These are phyloP conservation scores for Aegotheles bennettii DNA, from an alignment of 2,113 vertebrate genomes.

Conservation along the genomic window DNA sequence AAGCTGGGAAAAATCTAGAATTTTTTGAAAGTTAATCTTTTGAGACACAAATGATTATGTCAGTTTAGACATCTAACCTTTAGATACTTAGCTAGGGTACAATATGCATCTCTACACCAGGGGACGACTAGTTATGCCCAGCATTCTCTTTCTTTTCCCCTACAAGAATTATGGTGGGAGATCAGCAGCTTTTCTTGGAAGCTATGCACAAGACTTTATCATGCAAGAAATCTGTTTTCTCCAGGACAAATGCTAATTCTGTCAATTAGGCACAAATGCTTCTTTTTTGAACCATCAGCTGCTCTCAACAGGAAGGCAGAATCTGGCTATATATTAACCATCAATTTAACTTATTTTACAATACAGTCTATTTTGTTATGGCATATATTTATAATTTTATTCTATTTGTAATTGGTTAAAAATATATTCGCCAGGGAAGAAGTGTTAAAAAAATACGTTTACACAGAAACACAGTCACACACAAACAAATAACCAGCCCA, in stretches of 20 bases:
- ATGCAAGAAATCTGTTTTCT: not conserved
- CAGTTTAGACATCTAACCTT: not conserved
- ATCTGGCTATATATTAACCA: not conserved
- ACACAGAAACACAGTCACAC: not conserved
- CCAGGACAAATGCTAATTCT: not conserved
- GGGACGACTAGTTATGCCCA: not conserved
- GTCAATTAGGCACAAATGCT: not conserved
- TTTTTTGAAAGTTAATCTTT: not conserved
- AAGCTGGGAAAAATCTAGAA: not conserved
- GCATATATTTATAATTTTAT: not conserved
- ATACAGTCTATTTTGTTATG: not conserved
- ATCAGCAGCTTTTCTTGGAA: not conserved
- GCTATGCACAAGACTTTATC: not conserved
- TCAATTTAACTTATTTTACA: not conserved
- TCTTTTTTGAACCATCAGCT: not conserved
- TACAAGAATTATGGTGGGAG: not conserved
- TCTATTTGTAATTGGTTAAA: not conserved
- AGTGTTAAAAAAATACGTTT: not conserved
- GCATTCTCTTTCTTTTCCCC: not conserved
- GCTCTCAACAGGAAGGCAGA: not conserved
- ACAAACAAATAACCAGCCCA: not conserved
- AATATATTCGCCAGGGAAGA: not conserved
- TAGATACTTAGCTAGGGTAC: not conserved
- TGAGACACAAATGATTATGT: not conserved
- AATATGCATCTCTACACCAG: not conserved